These are phyloP conservation scores for Aleiodes sp. DNA, from an alignment of 1,140 invertebrate species.

Conservation along the genomic window DNA sequence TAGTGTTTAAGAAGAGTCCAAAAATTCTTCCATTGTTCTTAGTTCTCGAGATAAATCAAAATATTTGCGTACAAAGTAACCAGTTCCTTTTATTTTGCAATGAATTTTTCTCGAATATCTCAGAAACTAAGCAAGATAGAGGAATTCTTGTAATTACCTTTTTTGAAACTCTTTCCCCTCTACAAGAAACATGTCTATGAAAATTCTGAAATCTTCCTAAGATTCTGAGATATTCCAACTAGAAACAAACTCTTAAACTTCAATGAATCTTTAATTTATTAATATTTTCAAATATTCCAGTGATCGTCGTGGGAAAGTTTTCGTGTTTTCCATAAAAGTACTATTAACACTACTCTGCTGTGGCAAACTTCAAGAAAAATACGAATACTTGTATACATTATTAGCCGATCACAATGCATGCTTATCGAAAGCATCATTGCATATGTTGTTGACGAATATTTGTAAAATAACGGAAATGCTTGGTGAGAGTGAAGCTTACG, in stretches of 20 bases:
- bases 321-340: conserved; percentile 68
- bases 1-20: too few species aligned
- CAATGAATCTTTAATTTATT: conserved; percentile 21
- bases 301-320: conserved; percentile 61
- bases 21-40: too few species aligned
- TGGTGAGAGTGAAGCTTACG: conserved; percentile 68
- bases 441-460: conserved; percentile 64
- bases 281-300: conserved; percentile 45
- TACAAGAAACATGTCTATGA: too few species aligned
- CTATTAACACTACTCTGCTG: conserved; percentile 66
- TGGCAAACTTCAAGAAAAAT: conserved; percentile 69
- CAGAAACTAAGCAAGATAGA: too few species aligned
- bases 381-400: conserved; percentile 70
- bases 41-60: too few species aligned
- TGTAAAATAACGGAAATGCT: conserved; percentile 67
- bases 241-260: background rate
- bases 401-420: conserved; percentile 70
- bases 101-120: too few species aligned
- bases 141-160: too few species aligned
- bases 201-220: too few species aligned
- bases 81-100: too few species aligned
- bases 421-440: conserved; percentile 64
- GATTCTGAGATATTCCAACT: background rate
- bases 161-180: conserved; percentile 2
- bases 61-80: too few species aligned